Conservation (phyloP, 1,140 invertebrate genomes). For the Globodera ellingtonae region DNA sequence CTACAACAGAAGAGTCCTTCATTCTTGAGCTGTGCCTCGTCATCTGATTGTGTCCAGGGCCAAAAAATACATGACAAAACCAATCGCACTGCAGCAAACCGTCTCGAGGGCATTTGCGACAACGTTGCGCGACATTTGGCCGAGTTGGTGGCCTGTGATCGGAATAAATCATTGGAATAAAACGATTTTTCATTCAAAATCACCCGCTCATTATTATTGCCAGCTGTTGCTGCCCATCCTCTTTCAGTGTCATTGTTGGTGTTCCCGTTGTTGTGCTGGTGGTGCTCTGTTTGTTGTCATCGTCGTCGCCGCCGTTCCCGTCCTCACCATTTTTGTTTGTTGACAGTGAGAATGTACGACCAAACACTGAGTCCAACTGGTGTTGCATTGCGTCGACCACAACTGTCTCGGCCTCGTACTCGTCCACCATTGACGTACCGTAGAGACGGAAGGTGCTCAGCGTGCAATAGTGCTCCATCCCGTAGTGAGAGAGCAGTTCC, state of each 20-base stretch:
- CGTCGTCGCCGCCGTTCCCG: background rate
- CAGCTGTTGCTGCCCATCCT: background rate
- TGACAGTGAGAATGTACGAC: background rate
- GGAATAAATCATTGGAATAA: background rate
- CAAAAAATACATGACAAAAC: background rate
- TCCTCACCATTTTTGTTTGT: background rate
- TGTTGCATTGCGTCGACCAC: background rate
- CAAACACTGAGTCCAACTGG: background rate
- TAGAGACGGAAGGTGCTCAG: conserved; percentile 86
- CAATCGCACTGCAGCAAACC: background rate
- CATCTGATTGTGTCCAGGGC: background rate
- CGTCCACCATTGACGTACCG: conserved; percentile 74
- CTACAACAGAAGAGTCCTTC: background rate
- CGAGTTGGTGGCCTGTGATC: background rate
- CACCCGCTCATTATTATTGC: background rate
- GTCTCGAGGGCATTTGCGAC: background rate
- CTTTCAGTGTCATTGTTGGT: too few relatives aligned
- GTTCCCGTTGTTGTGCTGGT: background rate
- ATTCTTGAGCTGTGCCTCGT: background rate
- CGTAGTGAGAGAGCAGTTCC: conserved; percentile 36
- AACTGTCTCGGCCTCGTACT: conserved; percentile 65
- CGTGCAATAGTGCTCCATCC: conserved; percentile 90
- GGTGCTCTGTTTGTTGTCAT: background rate
- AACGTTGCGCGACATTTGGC: background rate
- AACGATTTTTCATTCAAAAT: background rate